Conservation (phyloP, 1,140 invertebrate genomes). For the Drosophila neocordata region DNA sequence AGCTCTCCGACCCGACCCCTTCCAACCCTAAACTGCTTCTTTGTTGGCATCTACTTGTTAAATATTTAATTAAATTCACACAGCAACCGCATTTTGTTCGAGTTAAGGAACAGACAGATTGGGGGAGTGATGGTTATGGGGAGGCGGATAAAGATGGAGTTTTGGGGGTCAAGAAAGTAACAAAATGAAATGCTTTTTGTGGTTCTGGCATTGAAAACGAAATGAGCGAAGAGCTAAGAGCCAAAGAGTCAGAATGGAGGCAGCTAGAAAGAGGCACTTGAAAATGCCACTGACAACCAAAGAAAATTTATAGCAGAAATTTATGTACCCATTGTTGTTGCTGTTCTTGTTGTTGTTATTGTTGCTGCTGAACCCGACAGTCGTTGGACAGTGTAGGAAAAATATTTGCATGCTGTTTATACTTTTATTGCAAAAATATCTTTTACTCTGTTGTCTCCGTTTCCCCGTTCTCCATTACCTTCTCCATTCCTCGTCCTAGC, state of each 20-base stretch:
- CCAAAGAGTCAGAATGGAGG: background rate
- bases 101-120: background rate
- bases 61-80: slow-evolving; percentile 78
- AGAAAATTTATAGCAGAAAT: slow-evolving; percentile 79
- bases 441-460: slow-evolving; percentile 27
- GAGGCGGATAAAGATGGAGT: background rate
- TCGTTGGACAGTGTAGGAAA: slow-evolving; percentile 60
- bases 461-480: background rate
- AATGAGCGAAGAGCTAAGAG: slow-evolving; percentile 37
- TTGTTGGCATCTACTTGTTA: slow-evolving; percentile 37
- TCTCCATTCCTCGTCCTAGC: background rate
- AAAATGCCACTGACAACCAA: slow-evolving; percentile 78
- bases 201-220: slow-evolving; percentile 70
- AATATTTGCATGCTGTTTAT: slow-evolving; percentile 76
- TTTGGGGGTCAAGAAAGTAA: slow-evolving; percentile 60
- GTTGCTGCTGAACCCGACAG: slow-evolving; percentile 25
- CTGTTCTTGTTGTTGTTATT: slow-evolving; percentile 23
- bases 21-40: background rate
- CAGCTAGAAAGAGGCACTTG: slow-evolving; percentile 54
- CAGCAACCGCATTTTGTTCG: slow-evolving; percentile 58
- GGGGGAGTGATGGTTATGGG: background rate
- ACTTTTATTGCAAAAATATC: slow-evolving; percentile 78
- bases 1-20: background rate
- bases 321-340: slow-evolving; percentile 69
- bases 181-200: slow-evolving; percentile 73